Evolutionary conservation across 2,113 vertebrate genomes (phyloP), one percentile per base, ranked within the genome.

Genomic region (Prunella himalayana): DNA sequence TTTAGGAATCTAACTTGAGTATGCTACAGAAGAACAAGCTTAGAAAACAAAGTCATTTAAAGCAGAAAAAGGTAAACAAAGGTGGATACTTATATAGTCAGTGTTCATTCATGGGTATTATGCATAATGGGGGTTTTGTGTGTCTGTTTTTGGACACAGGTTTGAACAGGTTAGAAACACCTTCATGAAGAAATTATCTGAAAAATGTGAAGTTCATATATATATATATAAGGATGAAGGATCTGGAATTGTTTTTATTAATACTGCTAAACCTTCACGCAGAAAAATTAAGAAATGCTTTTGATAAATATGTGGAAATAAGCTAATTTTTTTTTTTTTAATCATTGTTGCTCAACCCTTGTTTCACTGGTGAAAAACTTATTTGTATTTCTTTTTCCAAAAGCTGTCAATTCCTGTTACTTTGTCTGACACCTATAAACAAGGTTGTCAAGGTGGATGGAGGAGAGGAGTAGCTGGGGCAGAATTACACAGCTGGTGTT

Each of bases 111-210:
- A 19, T 2, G 2, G 9, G 2, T 60, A 50, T 56, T 65, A 19
- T 5, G 4, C 22, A 35, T 10, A 60, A n/a, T 11, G 13, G 3
- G 11, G 8, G 1, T 6, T 49, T 88, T 44, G 4, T 35, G 3
- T 65, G 11, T 60, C 24, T 68, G 23, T 7, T 86, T 23, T 71
- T 83, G n/a, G 47, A 83, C 80, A 76, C 3, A 28, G 11, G 9
- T 49, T 63, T 90, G n/a, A 59, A 44, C 18, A 71, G 8, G 3
- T 53, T 68, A 25, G 35, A 84, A 80, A 49, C 3, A 76, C 5
- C 8, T 35, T 13, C 13, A 53, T 42, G 8, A 83, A 44, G 3
- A 80, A 76, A 57, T 63, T 33, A 28, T 17, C 27, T 53, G 51
- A 76, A 80, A 57, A 66, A 44, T 49, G 53, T 49, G 12, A 66